These are phyloP conservation scores for Columba guinea DNA, from an alignment of 2,797 vertebrate genomes.

Conservation along the genomic window DNA sequence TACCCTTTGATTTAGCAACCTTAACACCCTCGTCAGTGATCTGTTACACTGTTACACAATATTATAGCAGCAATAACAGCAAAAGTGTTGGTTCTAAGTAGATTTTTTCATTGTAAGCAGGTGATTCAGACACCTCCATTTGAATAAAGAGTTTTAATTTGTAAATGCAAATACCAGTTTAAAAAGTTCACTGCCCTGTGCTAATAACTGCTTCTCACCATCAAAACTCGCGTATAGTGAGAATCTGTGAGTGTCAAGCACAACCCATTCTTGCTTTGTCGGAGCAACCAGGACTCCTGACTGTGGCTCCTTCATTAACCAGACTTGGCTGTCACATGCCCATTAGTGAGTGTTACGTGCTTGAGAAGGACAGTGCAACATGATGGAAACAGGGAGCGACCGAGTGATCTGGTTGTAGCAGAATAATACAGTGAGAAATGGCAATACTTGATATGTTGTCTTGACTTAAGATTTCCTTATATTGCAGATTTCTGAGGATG, in stretches of 20 bases:
- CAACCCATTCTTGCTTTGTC: not conserved
- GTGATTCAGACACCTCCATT: not conserved
- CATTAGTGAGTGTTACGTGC: not conserved
- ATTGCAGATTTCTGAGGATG: not conserved
- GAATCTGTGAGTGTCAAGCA: not conserved
- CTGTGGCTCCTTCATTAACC: not conserved
- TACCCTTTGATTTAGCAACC: slow-evolving; percentile 15
- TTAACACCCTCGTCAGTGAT: slow-evolving; percentile 2
- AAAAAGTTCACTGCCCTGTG: not conserved
- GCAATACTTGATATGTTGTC: not conserved
- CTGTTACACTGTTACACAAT: not conserved
- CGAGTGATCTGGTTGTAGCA: fast-evolving
- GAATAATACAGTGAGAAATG: not conserved
- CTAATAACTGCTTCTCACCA: not conserved
- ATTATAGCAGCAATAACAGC: not conserved
- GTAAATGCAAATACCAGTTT: not conserved
- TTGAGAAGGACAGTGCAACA: not conserved
- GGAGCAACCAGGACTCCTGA: not conserved
- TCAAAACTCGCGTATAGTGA: not conserved
- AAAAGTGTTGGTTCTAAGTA: slow-evolving; percentile 1
- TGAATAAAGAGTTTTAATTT: slow-evolving; percentile 24
- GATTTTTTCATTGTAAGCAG: not conserved
- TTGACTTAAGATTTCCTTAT: not conserved
- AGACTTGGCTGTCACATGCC: not conserved
- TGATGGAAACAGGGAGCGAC: not conserved